Conservation (phyloP, 2,797 vertebrate species). For the Rallus crepitans region DNA sequence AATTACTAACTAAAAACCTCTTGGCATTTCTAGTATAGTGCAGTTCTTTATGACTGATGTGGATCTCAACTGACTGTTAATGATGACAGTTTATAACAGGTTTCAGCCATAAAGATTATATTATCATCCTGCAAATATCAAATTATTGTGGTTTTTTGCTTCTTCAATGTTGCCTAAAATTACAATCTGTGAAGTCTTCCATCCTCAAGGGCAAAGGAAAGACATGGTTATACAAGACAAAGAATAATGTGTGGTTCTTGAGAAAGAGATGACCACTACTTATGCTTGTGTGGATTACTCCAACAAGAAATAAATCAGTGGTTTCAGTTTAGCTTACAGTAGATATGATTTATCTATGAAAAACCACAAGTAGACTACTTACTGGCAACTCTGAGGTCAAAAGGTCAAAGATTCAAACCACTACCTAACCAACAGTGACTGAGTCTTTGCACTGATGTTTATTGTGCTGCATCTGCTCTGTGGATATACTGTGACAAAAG, state of each 20-base stretch:
- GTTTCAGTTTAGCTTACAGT: not conserved
- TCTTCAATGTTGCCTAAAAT: not conserved
- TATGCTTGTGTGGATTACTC: not conserved
- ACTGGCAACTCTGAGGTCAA: not conserved
- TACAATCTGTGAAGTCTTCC: not conserved
- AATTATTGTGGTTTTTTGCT: not conserved
- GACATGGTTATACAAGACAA: not conserved
- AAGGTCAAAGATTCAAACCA: not conserved
- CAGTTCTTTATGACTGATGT: not conserved
- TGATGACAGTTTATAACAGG: not conserved
- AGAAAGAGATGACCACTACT: not conserved
- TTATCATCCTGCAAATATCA: not conserved
- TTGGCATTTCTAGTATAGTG: not conserved
- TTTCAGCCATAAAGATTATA: not conserved
- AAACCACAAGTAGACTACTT: not conserved
- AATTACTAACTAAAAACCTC: not conserved
- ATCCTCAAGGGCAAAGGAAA: not conserved
- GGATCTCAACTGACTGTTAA: not conserved
- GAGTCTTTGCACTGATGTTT: not conserved
- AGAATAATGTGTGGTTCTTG: not conserved
- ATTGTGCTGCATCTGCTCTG: not conserved
- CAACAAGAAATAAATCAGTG: not conserved
- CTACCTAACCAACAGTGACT: not conserved
- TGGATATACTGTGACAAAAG: conserved; percentile 30
- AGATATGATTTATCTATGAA: not conserved